Evolutionary conservation across 2,797 vertebrate species (phyloP).

Genomic region (Acridotheres tristis): DNA sequence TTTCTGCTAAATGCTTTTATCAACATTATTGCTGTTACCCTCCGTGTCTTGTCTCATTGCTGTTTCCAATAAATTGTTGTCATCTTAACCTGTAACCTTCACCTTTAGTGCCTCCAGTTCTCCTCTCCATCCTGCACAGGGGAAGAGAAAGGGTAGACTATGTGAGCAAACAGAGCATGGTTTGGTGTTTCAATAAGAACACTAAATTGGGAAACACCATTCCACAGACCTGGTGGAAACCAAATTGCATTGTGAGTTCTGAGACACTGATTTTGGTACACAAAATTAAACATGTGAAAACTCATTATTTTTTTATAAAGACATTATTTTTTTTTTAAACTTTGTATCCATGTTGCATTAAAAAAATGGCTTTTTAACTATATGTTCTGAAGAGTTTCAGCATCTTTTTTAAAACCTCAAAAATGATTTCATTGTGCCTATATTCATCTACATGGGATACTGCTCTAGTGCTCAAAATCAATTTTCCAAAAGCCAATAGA

Average conservation of each 20-base stretch:
- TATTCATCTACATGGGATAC: background rate
- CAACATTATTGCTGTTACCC: background rate
- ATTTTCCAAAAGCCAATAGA: background rate
- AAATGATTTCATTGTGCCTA: background rate
- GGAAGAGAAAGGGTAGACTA: background rate
- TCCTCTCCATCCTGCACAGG: rapidly evolving
- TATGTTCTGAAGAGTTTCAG: background rate
- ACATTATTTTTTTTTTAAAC: background rate
- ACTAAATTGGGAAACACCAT: background rate
- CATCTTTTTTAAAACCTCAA: background rate
- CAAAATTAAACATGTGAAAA: background rate
- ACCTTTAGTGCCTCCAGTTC: background rate
- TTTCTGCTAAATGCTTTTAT: background rate
- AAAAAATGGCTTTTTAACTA: background rate
- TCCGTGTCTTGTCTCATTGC: background rate
- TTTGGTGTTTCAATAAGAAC: background rate
- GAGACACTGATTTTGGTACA: background rate
- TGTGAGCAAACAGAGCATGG: rapidly evolving
- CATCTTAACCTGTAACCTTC: background rate
- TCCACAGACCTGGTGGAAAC: background rate
- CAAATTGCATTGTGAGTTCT: background rate
- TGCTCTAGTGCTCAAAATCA: background rate
- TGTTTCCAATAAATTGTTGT: background rate
- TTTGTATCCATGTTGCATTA: background rate
- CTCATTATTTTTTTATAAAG: background rate